These are phyloP conservation scores for Euphydryas editha DNA, from an alignment of 2,888 invertebrate genomes.

Conservation along the genomic window DNA sequence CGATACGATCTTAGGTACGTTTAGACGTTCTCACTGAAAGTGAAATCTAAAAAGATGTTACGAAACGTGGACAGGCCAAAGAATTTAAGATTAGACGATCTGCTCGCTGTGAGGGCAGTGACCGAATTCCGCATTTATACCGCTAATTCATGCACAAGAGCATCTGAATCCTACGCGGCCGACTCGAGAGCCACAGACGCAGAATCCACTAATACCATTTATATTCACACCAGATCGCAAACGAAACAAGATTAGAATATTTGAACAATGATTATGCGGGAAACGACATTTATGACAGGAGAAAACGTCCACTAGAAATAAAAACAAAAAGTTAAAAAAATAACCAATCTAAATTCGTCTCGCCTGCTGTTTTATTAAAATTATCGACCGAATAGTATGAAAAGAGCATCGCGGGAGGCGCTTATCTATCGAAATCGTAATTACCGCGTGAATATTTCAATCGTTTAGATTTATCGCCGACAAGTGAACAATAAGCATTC, in stretches of 20 bases:
- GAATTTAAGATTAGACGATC: constrained; percentile 74
- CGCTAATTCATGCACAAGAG: constrained; percentile 76
- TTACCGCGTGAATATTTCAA: constrained; percentile 79
- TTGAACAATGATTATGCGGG: constrained; percentile 70
- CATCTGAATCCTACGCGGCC: constrained; percentile 60
- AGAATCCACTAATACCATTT: constrained; percentile 60
- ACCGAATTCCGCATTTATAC: constrained; percentile 81
- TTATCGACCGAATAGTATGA: constrained; percentile 30
- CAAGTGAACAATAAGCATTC: constrained; percentile 73
- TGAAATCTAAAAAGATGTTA: constrained; percentile 71
- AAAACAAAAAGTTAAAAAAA: constrained; percentile 25
- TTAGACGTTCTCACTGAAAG: constrained; percentile 56
- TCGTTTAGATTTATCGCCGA: constrained; percentile 71
- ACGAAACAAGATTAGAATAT: constrained; percentile 67
- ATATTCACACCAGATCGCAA: constrained; percentile 66
- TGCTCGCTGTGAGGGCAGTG: constrained; percentile 71
- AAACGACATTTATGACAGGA: constrained; percentile 62
- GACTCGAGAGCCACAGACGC: constrained; percentile 56
- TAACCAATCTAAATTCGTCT: constrained; percentile 8
- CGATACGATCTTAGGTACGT: constrained; percentile 50
- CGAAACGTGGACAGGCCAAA: constrained; percentile 61
- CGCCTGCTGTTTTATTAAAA: background rate
- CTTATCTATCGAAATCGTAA: constrained; percentile 75
- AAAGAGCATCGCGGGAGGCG: constrained; percentile 53
- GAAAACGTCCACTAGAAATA: constrained; percentile 69